phyloP scores from a whole-genome alignment of 2,888 invertebrate genomes.

The Agonopterix subpropinquella region DNA sequence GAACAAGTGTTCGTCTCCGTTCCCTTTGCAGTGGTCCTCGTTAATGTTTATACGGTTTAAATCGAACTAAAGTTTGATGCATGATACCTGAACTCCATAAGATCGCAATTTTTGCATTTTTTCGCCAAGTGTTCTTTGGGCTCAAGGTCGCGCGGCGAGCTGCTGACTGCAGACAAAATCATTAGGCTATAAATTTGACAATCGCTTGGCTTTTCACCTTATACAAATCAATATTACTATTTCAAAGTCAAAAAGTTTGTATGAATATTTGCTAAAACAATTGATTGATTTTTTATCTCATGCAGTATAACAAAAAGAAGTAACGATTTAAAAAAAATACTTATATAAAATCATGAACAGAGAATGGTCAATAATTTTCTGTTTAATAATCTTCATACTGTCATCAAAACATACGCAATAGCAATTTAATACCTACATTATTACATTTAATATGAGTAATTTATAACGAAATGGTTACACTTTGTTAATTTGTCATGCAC shows the following conservation, averaged over 20 bases:
- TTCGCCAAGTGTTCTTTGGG: conserved; percentile 19
- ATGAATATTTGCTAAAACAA: background rate
- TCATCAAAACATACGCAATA: background rate
- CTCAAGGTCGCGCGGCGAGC: conserved; percentile 18
- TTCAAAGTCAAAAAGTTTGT: background rate
- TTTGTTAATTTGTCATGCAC: too few relatives aligned
- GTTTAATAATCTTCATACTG: background rate
- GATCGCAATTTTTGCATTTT: conserved; percentile 39
- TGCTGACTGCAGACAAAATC: conserved; percentile 29
- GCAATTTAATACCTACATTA: too few relatives aligned
- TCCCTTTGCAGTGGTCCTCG: too few relatives aligned
- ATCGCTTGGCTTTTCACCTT: conserved; percentile 18
- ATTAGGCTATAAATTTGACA: conserved; percentile 14
- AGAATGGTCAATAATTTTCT: too few relatives aligned
- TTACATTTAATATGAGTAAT: background rate
- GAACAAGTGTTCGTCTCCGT: too few relatives aligned
- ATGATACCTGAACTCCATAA: conserved; percentile 35
- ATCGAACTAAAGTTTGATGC: background rate
- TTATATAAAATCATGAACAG: too few relatives aligned
- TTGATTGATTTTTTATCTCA: background rate
- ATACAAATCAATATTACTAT: background rate
- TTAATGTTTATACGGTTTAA: too few relatives aligned
- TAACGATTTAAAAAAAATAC: too few relatives aligned
- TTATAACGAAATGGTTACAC: too few relatives aligned
- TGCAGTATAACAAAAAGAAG: background rate